Conservation (phyloP, 37 sponge, comb jelly and placozoan genomes). For the Axinella damicornis region DNA sequence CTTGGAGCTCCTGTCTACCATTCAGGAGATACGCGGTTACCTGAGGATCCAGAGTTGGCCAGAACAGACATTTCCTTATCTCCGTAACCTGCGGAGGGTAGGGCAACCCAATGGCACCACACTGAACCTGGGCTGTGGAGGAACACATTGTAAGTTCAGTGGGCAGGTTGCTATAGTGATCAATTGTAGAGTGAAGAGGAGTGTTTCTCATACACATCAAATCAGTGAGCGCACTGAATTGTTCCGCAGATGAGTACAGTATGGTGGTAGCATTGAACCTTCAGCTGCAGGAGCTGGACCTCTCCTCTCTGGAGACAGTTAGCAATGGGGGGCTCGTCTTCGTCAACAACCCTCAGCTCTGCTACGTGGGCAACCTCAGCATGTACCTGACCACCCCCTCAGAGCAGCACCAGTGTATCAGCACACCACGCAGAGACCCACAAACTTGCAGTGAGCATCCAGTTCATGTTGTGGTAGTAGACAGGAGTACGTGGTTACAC, state of each 20-base stretch:
- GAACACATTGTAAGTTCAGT: not conserved
- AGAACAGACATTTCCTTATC: slow-evolving; percentile 39
- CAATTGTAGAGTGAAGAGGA: too few relatives aligned
- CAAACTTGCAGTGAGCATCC: slow-evolving; percentile 29
- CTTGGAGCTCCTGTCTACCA: slow-evolving; percentile 25
- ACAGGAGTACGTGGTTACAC: too few relatives aligned
- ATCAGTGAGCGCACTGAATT: not conserved
- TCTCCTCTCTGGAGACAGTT: slow-evolving; percentile 48
- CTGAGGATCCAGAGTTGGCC: slow-evolving; percentile 10
- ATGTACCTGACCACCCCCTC: not conserved
- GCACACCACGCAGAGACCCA: not conserved
- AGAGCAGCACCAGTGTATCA: not conserved
- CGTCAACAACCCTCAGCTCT: slow-evolving; percentile 35
- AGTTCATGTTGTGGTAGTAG: too few relatives aligned
- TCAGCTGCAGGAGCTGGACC: slow-evolving; percentile 29
- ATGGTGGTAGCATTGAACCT: not conserved
- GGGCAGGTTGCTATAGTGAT: too few relatives aligned
- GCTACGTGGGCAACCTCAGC: slow-evolving; percentile 53
- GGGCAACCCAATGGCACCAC: slow-evolving; percentile 16
- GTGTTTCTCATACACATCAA: too few relatives aligned
- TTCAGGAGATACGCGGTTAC: slow-evolving; percentile 64
- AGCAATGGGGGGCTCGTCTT: slow-evolving; percentile 19
- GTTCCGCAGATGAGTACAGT: not conserved
- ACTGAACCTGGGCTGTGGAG: not conserved
- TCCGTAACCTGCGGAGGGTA: slow-evolving; percentile 44